Evolutionary conservation across 2,113 vertebrate species (phyloP), one percentile per base, ranked within the genome.

Genomic region (Epinephelus cyanopodus): DNA sequence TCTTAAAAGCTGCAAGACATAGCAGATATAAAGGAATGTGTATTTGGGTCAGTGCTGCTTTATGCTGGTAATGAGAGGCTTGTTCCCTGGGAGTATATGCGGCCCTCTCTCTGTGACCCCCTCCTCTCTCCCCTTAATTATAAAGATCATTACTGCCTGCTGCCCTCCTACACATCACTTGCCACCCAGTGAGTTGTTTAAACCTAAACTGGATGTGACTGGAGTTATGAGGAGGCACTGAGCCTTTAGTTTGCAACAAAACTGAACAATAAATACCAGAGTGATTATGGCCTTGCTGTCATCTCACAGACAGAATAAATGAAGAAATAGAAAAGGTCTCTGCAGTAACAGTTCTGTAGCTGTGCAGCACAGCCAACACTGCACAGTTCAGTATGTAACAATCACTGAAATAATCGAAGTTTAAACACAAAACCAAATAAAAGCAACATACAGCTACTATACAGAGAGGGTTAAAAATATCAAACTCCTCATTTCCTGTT

Each of bases 171-270:
- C 87, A 82, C 71, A 74, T 64, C 67, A 33, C 66, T 69, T 84
- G 75, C 90, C 90, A 92, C 89, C 88, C 89, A 92, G 82, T 47
- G 65, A 84, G 90, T 87, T 89, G 85, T 89, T 90, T 90, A 85
- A 85, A 75, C 63, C 39, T 47, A 50, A 61, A 74, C 33, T 67
- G 47, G 25, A 76, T 50, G 62, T 73, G 61, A 83, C 61, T 80
- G 74, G 60, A 29, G 62, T 67, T 53, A 60, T 33, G 54, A 42
- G 39, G 10, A 78, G 23, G 56, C 39, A 66, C 6, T 57, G 13
- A n/a, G 48, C 15, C 50, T 77, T 54, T 50, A 56, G 37, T 72
- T 25, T 75, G 33, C 14, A 53, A 70, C 17, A 17, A 70, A 50
- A 21, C 42, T 29, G 19, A 85, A 60, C 45, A 25, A 15, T 64